These are phyloP conservation scores for Argyresthia goedartella DNA, from an alignment of 2,888 invertebrate species.

Conservation along the genomic window DNA sequence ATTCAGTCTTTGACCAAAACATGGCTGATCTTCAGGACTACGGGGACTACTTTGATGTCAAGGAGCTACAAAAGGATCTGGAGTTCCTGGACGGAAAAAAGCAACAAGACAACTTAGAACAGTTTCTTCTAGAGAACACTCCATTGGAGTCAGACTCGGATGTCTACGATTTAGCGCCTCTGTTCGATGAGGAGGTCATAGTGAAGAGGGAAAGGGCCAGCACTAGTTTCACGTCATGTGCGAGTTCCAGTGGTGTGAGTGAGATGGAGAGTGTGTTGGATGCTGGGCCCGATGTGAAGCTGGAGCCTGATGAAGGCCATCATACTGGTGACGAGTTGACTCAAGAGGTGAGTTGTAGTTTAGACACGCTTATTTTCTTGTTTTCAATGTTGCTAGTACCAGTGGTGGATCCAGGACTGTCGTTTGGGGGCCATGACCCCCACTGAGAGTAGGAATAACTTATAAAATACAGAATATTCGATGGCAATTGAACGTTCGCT, in stretches of 20 bases:
- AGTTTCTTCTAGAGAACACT: constrained; percentile 55
- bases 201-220: constrained; percentile 63
- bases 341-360: constrained; percentile 51
- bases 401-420: not conserved
- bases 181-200: constrained; percentile 52
- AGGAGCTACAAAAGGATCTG: constrained; percentile 46
- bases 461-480: too few species aligned
- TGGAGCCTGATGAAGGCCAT: constrained; percentile 57
- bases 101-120: constrained; percentile 48
- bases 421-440: too few species aligned
- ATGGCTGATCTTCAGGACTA: constrained; percentile 71
- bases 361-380: not conserved
- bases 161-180: constrained; percentile 46
- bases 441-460: too few species aligned
- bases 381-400: not conserved
- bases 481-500: too few species aligned
- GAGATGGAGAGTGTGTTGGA: constrained; percentile 53
- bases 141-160: constrained; percentile 39
- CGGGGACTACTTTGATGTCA: constrained; percentile 47
- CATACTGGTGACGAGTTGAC: constrained; percentile 63
- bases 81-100: constrained; percentile 53
- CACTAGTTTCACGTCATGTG: constrained; percentile 54
- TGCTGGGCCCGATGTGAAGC: constrained; percentile 37
- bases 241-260: constrained; percentile 62
- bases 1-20: constrained; percentile 69